phyloP scores from a whole-genome alignment of 1,140 invertebrate genomes.

The Heterodera schachtii region DNA sequence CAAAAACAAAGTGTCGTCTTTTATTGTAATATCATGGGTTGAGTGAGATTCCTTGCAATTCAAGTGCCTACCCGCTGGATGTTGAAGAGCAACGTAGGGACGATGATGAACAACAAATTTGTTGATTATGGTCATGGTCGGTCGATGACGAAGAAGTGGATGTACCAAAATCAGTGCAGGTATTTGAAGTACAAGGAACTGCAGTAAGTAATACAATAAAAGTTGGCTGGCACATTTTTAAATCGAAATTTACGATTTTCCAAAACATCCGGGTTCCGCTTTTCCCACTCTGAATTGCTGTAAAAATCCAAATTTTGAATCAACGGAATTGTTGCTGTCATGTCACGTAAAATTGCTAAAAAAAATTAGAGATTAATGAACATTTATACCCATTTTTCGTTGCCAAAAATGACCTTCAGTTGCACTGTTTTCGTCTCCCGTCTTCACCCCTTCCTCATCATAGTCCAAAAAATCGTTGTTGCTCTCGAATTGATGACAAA shows the following conservation, averaged over 20 bases:
- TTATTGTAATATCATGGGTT: neutral
- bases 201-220: too few species aligned
- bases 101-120: neutral
- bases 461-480: neutral
- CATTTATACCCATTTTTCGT: neutral
- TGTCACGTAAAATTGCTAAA: slow-evolving; percentile 16
- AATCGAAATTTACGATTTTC: neutral
- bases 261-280: neutral
- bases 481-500: neutral
- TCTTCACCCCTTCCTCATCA: neutral
- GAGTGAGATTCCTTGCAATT: too few species aligned
- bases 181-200: too few species aligned
- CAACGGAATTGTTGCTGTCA: slow-evolving; percentile 10
- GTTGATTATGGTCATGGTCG: too few species aligned
- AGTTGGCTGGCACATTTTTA: too few species aligned
- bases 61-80: neutral
- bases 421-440: neutral
- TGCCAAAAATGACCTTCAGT: neutral
- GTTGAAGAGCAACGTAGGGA: neutral
- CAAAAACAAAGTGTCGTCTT: neutral
- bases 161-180: neutral
- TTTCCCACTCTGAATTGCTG: neutral
- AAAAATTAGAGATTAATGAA: neutral
- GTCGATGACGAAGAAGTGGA: neutral
- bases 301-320: neutral